phyloP scores from a whole-genome alignment of 2,888 invertebrate genomes.

The Bimastos eiseni region DNA sequence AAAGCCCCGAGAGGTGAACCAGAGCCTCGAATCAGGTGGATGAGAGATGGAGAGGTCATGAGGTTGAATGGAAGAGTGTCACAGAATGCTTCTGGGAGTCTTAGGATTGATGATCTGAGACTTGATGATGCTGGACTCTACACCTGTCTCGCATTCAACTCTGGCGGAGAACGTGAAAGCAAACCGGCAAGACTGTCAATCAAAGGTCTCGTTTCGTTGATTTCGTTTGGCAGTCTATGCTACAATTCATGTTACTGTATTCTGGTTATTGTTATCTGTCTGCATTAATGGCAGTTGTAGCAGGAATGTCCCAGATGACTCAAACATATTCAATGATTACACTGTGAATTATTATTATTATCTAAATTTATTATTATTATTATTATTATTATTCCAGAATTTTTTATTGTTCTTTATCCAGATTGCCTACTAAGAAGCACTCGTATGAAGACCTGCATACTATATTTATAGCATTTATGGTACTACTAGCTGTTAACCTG shows the following conservation, averaged over 20 bases:
- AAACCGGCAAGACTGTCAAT: constrained; percentile 62
- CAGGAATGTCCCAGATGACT: background rate
- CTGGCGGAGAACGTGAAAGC: constrained; percentile 84
- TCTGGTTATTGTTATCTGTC: background rate
- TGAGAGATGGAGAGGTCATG: constrained; percentile 79
- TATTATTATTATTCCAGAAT: no score
- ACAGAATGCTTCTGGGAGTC: constrained; percentile 84
- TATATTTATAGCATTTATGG: no score
- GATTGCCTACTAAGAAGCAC: no score
- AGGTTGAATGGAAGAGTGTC: constrained; percentile 63
- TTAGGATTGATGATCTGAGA: constrained; percentile 82
- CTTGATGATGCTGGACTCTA: constrained; percentile 83
- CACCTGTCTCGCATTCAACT: constrained; percentile 87
- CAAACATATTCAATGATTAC: background rate
- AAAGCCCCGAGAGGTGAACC: constrained; percentile 86
- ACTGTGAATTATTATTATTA: background rate
- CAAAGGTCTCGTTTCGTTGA: constrained; percentile 49
- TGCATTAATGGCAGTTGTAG: background rate
- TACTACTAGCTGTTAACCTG: no score
- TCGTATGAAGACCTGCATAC: no score
- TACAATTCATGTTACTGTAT: background rate
- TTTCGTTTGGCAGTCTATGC: background rate
- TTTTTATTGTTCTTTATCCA: no score
- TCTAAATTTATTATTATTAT: background rate
- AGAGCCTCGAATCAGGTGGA: constrained; percentile 85